Evolutionary conservation across 2,888 invertebrate genomes (phyloP).

Genomic region (Terebella lapidaria): DNA sequence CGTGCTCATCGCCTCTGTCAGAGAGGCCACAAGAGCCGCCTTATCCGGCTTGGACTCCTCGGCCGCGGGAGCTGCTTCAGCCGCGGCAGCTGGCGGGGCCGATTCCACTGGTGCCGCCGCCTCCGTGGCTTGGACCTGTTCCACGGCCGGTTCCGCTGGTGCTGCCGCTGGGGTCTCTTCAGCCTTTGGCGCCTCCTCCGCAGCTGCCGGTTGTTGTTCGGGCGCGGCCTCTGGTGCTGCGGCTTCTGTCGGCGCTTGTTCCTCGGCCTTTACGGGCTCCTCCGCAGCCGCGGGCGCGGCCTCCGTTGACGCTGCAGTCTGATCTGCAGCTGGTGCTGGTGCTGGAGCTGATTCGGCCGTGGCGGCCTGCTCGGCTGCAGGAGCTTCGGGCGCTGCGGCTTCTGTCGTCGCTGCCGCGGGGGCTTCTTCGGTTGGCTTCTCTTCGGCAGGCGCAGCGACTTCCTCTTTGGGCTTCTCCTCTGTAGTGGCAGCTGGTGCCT

Average conservation of each 20-base stretch:
- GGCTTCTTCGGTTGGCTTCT: neutral
- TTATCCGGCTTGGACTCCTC: too few relatives aligned
- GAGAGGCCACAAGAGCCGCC: too few relatives aligned
- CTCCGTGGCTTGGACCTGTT: too few relatives aligned
- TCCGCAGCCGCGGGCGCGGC: neutral
- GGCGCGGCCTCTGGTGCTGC: neutral
- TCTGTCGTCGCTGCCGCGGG: neutral
- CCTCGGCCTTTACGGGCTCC: neutral
- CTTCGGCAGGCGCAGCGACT: neutral
- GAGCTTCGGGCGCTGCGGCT: neutral
- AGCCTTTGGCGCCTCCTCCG: too few relatives aligned
- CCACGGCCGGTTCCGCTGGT: too few relatives aligned
- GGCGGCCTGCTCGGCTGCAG: neutral
- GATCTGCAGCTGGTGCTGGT: too few relatives aligned
- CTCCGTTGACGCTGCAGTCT: too few relatives aligned
- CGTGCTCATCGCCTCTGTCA: too few relatives aligned
- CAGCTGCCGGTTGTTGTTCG: neutral
- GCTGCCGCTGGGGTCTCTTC: too few relatives aligned
- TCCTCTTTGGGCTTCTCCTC: slow-evolving; percentile 19
- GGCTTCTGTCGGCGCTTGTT: neutral
- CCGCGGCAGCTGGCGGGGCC: too few relatives aligned
- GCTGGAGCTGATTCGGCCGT: neutral
- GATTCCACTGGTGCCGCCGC: too few relatives aligned
- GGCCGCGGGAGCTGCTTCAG: too few relatives aligned
- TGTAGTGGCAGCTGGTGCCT: slow-evolving; percentile 25